Evolutionary conservation across 2,797 vertebrate genomes (phyloP).

Genomic region (Pelochelys cantorii): DNA sequence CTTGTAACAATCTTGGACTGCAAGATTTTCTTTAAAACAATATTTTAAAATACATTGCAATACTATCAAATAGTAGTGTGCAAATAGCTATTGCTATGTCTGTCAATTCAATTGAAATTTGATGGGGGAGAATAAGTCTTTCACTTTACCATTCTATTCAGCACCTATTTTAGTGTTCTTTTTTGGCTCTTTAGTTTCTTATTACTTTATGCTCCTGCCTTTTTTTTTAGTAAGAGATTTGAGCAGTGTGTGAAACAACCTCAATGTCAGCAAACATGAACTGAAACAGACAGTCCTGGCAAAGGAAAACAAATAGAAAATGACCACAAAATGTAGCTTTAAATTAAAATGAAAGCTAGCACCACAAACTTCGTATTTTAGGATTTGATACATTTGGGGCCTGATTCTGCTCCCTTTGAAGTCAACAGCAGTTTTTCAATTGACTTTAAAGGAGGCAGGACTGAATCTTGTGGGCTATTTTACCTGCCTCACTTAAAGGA

Average conservation of each 20-base stretch:
- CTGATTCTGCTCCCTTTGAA: slow-evolving; percentile 6
- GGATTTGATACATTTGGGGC: slow-evolving; percentile 17
- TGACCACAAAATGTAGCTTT: slow-evolving; percentile 28
- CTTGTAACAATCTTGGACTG: slow-evolving; percentile 1
- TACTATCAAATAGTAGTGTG: not conserved
- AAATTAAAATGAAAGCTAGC: slow-evolving; percentile 4
- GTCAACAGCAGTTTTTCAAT: not conserved
- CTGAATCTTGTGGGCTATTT: slow-evolving; percentile 5
- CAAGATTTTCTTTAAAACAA: not conserved
- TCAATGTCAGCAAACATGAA: slow-evolving; percentile 25
- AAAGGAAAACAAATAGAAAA: slow-evolving; percentile 27
- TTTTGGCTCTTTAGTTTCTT: not conserved
- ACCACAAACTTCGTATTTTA: slow-evolving; percentile 49
- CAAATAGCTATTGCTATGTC: slow-evolving; percentile 2
- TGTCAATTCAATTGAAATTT: slow-evolving; percentile 21
- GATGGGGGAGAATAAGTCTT: not conserved
- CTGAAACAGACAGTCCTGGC: slow-evolving; percentile 31
- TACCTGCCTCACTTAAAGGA: slow-evolving; percentile 10
- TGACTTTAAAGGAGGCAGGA: not conserved
- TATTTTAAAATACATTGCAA: slow-evolving; percentile 9
- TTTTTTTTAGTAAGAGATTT: slow-evolving; percentile 15
- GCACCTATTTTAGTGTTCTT: not conserved
- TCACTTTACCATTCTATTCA: not conserved
- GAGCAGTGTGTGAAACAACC: slow-evolving; percentile 49
- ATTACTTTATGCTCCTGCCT: slow-evolving; percentile 1